Evolutionary conservation across 1,140 invertebrate genomes (phyloP).

Genomic region (Gryon sp.): DNA sequence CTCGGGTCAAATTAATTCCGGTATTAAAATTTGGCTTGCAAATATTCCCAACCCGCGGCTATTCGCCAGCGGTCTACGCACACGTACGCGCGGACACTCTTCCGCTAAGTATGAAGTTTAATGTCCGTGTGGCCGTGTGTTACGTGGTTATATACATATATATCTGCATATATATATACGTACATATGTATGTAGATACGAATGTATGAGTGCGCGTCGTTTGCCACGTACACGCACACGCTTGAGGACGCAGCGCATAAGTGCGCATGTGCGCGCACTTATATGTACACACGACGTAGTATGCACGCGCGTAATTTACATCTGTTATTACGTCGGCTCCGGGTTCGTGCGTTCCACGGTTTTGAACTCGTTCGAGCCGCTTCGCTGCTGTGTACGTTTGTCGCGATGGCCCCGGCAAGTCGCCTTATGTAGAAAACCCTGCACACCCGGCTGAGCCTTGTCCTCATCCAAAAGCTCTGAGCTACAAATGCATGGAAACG

Average conservation of each 20-base stretch:
- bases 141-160: no score
- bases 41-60: conserved; percentile 78
- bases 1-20: conserved; percentile 80
- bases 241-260: conserved; percentile 24
- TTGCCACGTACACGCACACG: conserved; percentile 25
- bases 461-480: not conserved
- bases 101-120: conserved; percentile 53
- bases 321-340: conserved; percentile 77
- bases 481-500: conserved; percentile 1
- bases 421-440: conserved; percentile 27
- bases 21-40: conserved; percentile 81
- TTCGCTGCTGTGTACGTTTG: conserved; percentile 22
- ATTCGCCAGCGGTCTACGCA: conserved; percentile 64
- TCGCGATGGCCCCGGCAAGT: conserved; percentile 64
- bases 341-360: conserved; percentile 58
- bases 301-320: conserved; percentile 79
- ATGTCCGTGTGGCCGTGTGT: conserved; percentile 34
- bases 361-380: conserved; percentile 55
- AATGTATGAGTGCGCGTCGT: conserved; percentile 30
- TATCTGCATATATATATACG: no score
- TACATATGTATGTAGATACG: no score
- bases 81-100: conserved; percentile 46
- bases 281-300: conserved; percentile 57
- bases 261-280: conserved; percentile 62
- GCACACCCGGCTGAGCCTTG: conserved; percentile 28